Base-by-base conservation (phyloP, 2,113 vertebrate species). In the Ariopsis seemanni region DNA sequence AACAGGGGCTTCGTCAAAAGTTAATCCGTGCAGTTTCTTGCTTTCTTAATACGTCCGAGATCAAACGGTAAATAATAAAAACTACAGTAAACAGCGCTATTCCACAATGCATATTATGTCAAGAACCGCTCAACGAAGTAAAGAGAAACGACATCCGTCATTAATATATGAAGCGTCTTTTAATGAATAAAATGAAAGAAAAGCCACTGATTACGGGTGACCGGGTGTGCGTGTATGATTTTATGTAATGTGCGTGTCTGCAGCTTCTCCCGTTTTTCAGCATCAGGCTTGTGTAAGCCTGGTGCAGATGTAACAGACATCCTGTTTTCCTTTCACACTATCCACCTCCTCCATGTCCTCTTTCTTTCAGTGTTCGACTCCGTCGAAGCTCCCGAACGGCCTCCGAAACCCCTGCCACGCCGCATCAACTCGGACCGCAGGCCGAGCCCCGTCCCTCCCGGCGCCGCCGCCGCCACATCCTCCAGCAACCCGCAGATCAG, bases 321-420 rank as follows among this genome's bases (percentile, higher is more conserved):
- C n/a, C 65, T 69, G 11, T 22, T 80, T 1, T 20, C 12, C 27
- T 15, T 74, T 62, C 27, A 22, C 12, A 52, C 42, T 42, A 42
- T 42, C 42, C 42, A 42, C 22, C 7, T 9, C 0, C 1, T 75
- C 4, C 58, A 53, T n/a, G 20, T 8, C 10, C 63, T 1, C 22
- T 11, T 1, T 88, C 89, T 30, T 83, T 63, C 92, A 98, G 97
- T 94, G 65, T 94, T 95, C 25, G 98, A 99, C 22, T 86, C 93
- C 18, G 94, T 92, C 62, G 97, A 97, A 80, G 97, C 96, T 60
- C 98, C 98, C 0, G 98, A 99, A 89, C 95, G 98, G 90, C 98
- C 98, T 0, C 98, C 98, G 0, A 99, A 99, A 90, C 98, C 98
- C 0, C 96, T 99, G 48, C 98, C 98, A 9, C 95, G 98, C 81